These are phyloP conservation scores for Bos javanicus DNA, from an alignment of 2,113 vertebrate genomes.

Conservation along the genomic window DNA sequence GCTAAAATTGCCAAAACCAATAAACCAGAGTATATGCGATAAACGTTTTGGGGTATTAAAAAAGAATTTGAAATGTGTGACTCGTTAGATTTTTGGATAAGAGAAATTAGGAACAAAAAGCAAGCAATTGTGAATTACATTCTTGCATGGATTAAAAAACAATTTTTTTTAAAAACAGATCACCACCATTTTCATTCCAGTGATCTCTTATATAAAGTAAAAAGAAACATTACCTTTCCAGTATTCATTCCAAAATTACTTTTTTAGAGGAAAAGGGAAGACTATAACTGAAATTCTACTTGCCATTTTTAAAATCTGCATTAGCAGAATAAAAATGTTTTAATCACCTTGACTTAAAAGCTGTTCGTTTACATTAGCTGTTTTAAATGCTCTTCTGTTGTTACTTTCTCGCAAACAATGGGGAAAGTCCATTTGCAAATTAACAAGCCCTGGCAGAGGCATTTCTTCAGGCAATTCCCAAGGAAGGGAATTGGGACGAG, in stretches of 20 bases:
- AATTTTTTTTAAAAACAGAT: background rate
- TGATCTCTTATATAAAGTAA: background rate
- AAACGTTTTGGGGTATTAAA: background rate
- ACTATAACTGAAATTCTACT: background rate
- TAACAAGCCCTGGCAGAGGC: background rate
- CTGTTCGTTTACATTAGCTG: background rate
- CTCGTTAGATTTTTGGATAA: background rate
- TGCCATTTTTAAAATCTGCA: conserved; percentile 4
- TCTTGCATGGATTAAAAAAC: background rate
- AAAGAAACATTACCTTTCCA: background rate
- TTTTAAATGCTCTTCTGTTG: background rate
- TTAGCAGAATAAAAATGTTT: conserved; percentile 2
- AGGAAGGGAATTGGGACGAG: background rate
- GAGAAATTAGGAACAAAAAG: conserved; percentile 14
- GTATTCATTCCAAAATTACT: background rate
- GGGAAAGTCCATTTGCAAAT: background rate
- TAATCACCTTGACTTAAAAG: background rate
- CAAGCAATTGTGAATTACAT: background rate
- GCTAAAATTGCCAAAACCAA: conserved; percentile 5
- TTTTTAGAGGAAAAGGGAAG: background rate
- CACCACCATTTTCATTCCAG: background rate
- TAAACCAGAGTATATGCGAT: background rate
- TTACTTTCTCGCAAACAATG: background rate
- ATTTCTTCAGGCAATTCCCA: background rate
- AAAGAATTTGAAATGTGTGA: background rate